Evolutionary conservation across 2,888 invertebrate genomes (phyloP).

Genomic region (Megaustenia siamemsis): DNA sequence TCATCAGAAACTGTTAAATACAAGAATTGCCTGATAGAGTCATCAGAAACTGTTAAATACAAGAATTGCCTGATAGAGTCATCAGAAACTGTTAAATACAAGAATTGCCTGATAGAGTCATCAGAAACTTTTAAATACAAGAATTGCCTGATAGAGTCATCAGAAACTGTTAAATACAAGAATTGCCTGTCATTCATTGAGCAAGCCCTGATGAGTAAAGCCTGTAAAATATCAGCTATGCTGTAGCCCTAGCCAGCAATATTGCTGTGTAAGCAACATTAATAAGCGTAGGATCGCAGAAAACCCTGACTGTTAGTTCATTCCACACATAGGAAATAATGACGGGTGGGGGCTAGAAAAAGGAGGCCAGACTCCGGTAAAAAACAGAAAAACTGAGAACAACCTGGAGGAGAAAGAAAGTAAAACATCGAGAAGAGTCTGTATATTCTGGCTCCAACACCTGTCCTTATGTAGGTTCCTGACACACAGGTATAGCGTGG

Average conservation of each 20-base stretch:
- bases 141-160: too few relatives aligned
- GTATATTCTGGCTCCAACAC: constrained; percentile 3
- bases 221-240: background rate
- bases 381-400: constrained; percentile 15
- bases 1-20: too few relatives aligned
- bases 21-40: too few relatives aligned
- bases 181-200: background rate
- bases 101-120: too few relatives aligned
- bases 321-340: background rate
- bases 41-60: too few relatives aligned
- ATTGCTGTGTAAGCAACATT: background rate
- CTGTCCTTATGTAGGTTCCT: constrained; percentile 5
- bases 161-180: too few relatives aligned
- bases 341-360: background rate
- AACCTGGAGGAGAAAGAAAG: background rate
- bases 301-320: background rate
- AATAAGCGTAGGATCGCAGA: background rate
- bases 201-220: background rate
- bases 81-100: too few relatives aligned
- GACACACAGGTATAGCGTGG: constrained; percentile 23
- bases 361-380: background rate
- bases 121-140: too few relatives aligned
- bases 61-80: too few relatives aligned
- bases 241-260: background rate
- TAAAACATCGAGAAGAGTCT: background rate